These are phyloP conservation scores for Lochmaea capreae DNA, from an alignment of 2,888 invertebrate species.

Conservation along the genomic window DNA sequence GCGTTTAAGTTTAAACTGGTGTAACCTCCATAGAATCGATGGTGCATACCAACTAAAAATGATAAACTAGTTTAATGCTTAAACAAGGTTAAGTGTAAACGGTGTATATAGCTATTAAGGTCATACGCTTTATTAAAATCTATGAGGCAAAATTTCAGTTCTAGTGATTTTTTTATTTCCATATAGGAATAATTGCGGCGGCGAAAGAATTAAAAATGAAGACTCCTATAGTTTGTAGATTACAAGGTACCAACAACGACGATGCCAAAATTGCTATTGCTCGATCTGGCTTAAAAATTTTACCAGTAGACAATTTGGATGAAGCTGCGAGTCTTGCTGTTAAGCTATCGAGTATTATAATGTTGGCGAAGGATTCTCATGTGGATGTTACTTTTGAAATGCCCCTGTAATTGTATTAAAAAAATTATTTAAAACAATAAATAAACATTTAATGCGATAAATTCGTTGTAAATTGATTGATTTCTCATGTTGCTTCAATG, in stretches of 20 bases:
- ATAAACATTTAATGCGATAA: neutral
- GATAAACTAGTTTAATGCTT: too few species aligned
- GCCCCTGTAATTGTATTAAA: slow-evolving; percentile 55
- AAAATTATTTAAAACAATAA: neutral
- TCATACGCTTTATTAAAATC: neutral
- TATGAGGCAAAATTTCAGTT: too few species aligned
- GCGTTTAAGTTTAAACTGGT: too few species aligned
- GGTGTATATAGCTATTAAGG: too few species aligned
- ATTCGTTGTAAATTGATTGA: too few species aligned
- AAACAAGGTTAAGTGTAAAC: too few species aligned
- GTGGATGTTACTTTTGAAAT: slow-evolving; percentile 85
- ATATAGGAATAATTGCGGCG: slow-evolving; percentile 82
- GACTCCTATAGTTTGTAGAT: slow-evolving; percentile 92
- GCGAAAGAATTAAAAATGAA: slow-evolving; percentile 91
- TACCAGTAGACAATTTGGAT: slow-evolving; percentile 84
- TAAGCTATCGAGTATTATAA: slow-evolving; percentile 81
- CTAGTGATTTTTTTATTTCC: too few species aligned
- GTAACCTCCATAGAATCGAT: too few species aligned
- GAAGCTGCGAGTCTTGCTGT: slow-evolving; percentile 84
- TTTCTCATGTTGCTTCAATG: too few species aligned
- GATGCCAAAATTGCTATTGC: slow-evolving; percentile 86
- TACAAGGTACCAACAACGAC: slow-evolving; percentile 89
- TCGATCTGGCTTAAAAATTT: slow-evolving; percentile 78
- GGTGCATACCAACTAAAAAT: too few species aligned
- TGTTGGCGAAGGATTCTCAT: slow-evolving; percentile 79